These are phyloP conservation scores for Labeo catla DNA, from an alignment of 2,113 vertebrate species.

Conservation along the genomic window DNA sequence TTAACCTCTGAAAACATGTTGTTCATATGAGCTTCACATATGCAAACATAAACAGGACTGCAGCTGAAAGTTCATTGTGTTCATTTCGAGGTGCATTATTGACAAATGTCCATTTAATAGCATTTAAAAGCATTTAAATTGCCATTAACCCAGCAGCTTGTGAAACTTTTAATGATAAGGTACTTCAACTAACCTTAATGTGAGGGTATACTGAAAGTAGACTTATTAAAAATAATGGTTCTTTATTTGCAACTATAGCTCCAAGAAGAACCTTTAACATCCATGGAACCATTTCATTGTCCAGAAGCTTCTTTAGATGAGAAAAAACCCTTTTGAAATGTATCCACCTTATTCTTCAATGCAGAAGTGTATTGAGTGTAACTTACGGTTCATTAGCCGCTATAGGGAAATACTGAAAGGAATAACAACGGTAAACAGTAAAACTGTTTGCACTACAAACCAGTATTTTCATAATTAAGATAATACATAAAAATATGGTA, in stretches of 20 bases:
- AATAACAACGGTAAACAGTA: no score
- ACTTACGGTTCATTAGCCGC: no score
- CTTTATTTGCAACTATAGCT: neutral
- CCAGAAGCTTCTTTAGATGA: neutral
- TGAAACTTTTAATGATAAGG: neutral
- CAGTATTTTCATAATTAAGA: no score
- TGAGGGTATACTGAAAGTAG: neutral
- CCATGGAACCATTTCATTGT: neutral
- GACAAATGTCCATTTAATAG: neutral
- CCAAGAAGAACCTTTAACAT: neutral
- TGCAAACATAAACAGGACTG: constrained; percentile 30
- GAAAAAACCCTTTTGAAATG: neutral
- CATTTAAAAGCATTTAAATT: constrained; percentile 7
- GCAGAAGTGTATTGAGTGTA: no score
- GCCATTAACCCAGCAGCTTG: neutral
- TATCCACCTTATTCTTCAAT: no score
- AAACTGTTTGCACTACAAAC: no score
- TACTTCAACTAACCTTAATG: neutral
- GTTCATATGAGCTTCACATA: constrained; percentile 11
- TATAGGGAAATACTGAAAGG: no score
- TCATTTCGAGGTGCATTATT: neutral
- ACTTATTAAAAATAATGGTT: neutral
- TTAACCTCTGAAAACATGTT: constrained; percentile 35
- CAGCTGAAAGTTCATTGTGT: neutral
- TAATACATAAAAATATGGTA: no score